These are phyloP conservation scores for Agonopterix heracliana DNA, from an alignment of 2,888 invertebrate species.

Conservation along the genomic window DNA sequence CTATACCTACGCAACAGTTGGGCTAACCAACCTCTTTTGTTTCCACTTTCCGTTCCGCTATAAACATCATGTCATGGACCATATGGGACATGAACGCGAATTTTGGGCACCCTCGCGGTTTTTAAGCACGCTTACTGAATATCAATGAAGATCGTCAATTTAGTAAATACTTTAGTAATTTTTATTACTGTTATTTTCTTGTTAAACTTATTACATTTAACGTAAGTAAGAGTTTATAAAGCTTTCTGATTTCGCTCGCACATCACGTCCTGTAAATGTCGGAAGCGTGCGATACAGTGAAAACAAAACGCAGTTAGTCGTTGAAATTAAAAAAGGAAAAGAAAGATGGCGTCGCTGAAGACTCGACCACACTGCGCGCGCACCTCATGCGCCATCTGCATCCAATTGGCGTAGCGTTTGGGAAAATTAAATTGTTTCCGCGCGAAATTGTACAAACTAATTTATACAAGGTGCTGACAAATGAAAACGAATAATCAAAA, in stretches of 20 bases:
- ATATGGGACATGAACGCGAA: conserved; percentile 46
- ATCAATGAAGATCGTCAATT: too few relatives aligned
- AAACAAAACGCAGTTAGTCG: background rate
- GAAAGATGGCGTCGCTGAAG: conserved; percentile 48
- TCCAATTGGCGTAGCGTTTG: conserved; percentile 61
- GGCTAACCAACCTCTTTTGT: conserved; percentile 29
- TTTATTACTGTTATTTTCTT: too few relatives aligned
- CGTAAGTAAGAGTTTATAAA: background rate
- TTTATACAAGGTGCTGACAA: too few relatives aligned
- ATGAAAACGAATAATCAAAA: background rate
- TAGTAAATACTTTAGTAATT: too few relatives aligned
- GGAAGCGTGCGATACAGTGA: conserved; percentile 22
- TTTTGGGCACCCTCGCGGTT: conserved; percentile 37
- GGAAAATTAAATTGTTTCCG: conserved; percentile 54
- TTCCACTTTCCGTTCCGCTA: conserved; percentile 44
- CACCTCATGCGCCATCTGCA: conserved; percentile 61
- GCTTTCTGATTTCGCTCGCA: conserved; percentile 8
- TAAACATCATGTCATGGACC: conserved; percentile 56
- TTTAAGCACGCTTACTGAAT: conserved; percentile 13
- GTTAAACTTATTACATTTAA: background rate
- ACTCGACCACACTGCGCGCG: conserved; percentile 62
- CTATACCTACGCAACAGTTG: conserved; percentile 38
- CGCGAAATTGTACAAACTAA: conserved; percentile 28
- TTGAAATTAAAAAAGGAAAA: conserved; percentile 29
- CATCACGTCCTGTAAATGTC: conserved; percentile 23